A percentile compares a stretch with the other conserved stretches of the same genome.
These are phyloP conservation scores for Melanotaenia boesemani DNA, from an alignment of 2,797 vertebrate species.

Conservation along the genomic window DNA sequence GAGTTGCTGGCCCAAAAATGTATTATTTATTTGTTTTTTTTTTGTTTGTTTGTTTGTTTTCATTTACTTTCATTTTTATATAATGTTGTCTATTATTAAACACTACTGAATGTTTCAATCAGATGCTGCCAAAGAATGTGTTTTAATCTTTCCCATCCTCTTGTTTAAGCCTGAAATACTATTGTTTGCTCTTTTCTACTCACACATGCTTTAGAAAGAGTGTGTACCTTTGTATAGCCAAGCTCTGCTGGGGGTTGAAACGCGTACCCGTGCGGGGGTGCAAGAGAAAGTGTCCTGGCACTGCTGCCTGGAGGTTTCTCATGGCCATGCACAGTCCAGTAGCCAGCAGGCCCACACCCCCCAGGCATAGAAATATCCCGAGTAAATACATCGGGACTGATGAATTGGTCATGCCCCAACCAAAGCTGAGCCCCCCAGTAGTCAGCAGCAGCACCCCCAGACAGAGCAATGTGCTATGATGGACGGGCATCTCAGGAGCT, in stretches of 20 bases:
- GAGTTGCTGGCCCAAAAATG: background rate
- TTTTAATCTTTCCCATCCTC: background rate
- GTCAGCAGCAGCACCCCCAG: slow-evolving; percentile 77
- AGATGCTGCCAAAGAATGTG: background rate
- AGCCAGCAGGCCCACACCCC: slow-evolving; percentile 72
- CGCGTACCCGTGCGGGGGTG: slow-evolving; percentile 84
- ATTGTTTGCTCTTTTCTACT: too few relatives aligned
- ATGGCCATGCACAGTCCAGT: slow-evolving; percentile 77
- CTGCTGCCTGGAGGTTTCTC: slow-evolving; percentile 80
- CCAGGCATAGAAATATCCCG: slow-evolving; percentile 63
- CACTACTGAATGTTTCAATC: background rate
- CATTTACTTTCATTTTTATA: too few relatives aligned
- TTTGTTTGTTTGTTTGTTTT: too few relatives aligned
- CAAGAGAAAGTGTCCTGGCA: slow-evolving; percentile 84
- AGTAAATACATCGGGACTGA: slow-evolving; percentile 37
- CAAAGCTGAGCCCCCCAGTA: slow-evolving; percentile 65
- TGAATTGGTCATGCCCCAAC: slow-evolving; percentile 18
- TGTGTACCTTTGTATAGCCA: slow-evolving; percentile 84
- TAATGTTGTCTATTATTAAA: background rate
- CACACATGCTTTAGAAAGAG: too few relatives aligned
- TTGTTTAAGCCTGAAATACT: background rate
- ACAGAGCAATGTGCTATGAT: slow-evolving; percentile 70
- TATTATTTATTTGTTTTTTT: too few relatives aligned
- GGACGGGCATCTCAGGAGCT: slow-evolving; percentile 65
- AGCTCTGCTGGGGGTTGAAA: slow-evolving; percentile 83